Base-by-base conservation (phyloP, 1,140 invertebrate species). In the Meloidogyne hapla region DNA sequence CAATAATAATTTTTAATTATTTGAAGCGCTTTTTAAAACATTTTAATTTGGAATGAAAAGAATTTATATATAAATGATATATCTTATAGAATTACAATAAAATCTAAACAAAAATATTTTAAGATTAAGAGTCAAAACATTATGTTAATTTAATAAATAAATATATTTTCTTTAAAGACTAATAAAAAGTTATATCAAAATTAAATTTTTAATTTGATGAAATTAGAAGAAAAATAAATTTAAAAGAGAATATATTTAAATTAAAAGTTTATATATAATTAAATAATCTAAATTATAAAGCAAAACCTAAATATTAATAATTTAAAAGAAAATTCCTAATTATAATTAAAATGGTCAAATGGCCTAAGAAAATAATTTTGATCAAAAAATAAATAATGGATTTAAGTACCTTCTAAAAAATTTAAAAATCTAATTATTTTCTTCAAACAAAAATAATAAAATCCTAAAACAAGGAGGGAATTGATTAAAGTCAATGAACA, bases 191-290 rank as follows among this genome's bases (percentile, higher is more conserved):
- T 4, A 33, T n/a, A 33, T 33, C 33, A 33, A 33, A 33, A 33
- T 33, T 33, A 33, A 4, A 33, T 33, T 33, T 33, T n/a, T n/a
- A n/a, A n/a, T n/a, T n/a, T n/a, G n/a, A n/a, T n/a, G n/a, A n/a
- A n/a, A n/a, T n/a, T n/a, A n/a, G n/a, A n/a, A n/a, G n/a, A n/a
- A n/a, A n/a, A n/a, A n/a, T n/a, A n/a, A 33, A 38, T 66, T 33
- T 28, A 68, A 26, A 26, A 66, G n/a, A 66, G 4, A n/a, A 13
- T 18, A 66, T 18, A 66, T 28, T 66, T 18, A 66, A 28, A 28
- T 66, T 28, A 66, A 66, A 15, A 66, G 18, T 66, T 66, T 0
- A 66, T 33, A 33, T 66, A 18, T 66, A 66, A 18, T 66, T 66
- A 66, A 66, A n/a, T 66, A 4, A 18, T 13, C 64, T 28, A 18